Conservation (phyloP, 2,888 invertebrate genomes). For the Idaea dimidiata region DNA sequence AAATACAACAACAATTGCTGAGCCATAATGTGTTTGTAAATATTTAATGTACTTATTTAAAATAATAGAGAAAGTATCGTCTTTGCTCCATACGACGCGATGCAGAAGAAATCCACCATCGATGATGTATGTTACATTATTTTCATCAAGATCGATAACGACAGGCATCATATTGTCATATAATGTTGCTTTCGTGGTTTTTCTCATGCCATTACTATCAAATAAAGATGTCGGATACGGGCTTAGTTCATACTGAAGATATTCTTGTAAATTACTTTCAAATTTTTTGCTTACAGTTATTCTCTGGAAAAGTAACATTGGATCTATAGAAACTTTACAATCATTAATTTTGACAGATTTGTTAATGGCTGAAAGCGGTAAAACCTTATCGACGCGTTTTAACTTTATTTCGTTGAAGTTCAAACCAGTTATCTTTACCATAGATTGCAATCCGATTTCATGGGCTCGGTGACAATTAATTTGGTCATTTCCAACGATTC, state of each 20-base stretch:
- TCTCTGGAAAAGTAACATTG: slow-evolving; percentile 30
- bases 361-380: slow-evolving; percentile 26
- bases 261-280: slow-evolving; percentile 30
- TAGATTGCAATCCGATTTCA: slow-evolving; percentile 33
- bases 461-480: slow-evolving; percentile 35
- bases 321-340: slow-evolving; percentile 28
- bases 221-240: slow-evolving; percentile 32
- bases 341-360: slow-evolving; percentile 27
- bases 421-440: slow-evolving; percentile 26
- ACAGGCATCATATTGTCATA: slow-evolving; percentile 30
- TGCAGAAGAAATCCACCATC: slow-evolving; percentile 30
- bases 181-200: slow-evolving; percentile 33
- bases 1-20: slow-evolving; percentile 39
- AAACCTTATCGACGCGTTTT: slow-evolving; percentile 35
- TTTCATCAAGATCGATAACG: slow-evolving; percentile 24
- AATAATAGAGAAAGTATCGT: slow-evolving; percentile 31
- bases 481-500: slow-evolving; percentile 22
- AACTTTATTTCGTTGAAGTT: slow-evolving; percentile 35
- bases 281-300: slow-evolving; percentile 19
- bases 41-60: slow-evolving; percentile 25
- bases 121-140: slow-evolving; percentile 31
- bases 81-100: slow-evolving; percentile 40
- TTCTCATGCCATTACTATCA: slow-evolving; percentile 32
- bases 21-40: slow-evolving; percentile 35
- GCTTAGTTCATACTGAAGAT: slow-evolving; percentile 30